Evolutionary conservation across 1,140 invertebrate genomes (phyloP).

Genomic region (Drosophila pectinifera): DNA sequence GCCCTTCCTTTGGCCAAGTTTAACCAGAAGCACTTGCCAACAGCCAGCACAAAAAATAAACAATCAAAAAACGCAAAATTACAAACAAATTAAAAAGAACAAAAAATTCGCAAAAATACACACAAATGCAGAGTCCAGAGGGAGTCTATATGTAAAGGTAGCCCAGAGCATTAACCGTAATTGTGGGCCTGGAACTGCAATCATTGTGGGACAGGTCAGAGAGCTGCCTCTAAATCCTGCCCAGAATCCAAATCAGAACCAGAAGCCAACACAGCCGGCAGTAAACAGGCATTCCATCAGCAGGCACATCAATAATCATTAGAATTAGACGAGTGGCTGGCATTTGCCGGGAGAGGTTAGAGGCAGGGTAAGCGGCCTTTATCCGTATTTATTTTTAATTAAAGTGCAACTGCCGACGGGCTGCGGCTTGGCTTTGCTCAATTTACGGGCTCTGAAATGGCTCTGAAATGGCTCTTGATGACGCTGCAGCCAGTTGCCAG

Average conservation of each 20-base stretch:
- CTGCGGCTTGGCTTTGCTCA: conserved; percentile 73
- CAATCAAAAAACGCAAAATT: conserved; percentile 1
- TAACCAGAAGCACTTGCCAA: conserved; percentile 17
- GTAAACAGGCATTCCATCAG: conserved; percentile 31
- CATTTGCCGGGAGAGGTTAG: conserved; percentile 15
- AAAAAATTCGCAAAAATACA: conserved; percentile 14
- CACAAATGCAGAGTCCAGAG: conserved; percentile 12
- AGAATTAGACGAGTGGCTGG: conserved; percentile 47
- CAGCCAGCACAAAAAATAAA: conserved; percentile 3
- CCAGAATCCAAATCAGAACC: conserved; percentile 8
- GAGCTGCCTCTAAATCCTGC: conserved; percentile 2
- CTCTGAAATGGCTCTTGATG: conserved; percentile 29
- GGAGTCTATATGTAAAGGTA: neutral
- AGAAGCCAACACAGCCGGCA: conserved; percentile 10
- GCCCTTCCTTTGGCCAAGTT: conserved; percentile 28
- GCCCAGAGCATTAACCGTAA: conserved; percentile 4
- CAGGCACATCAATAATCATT: conserved; percentile 59
- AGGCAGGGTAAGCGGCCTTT: conserved; percentile 13
- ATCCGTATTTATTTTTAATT: conserved; percentile 67
- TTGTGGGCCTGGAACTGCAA: conserved; percentile 16
- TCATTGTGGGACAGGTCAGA: conserved; percentile 29
- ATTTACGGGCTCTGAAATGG: conserved; percentile 51
- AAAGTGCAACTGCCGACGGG: conserved; percentile 66
- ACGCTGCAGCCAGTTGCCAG: conserved; percentile 8
- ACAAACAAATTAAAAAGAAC: conserved; percentile 9